Base-by-base conservation (phyloP, 2,888 invertebrate species). In the Latrodectus elegans region DNA sequence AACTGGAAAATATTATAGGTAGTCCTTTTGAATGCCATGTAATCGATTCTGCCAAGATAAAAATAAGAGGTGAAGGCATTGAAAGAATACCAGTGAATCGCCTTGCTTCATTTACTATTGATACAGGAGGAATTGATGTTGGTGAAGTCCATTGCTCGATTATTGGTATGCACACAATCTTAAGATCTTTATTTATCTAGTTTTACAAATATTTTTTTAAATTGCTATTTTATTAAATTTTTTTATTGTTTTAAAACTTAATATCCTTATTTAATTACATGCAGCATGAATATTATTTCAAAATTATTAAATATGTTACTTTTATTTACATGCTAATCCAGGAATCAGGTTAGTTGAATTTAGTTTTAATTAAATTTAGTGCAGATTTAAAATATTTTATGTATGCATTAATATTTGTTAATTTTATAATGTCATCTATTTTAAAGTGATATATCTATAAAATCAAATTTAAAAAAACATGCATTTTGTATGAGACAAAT, bases 61-160 rank as follows among this genome's bases (percentile, higher is more conserved):
- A 96, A 76, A 94, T 97, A 49, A 95, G 96, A 0, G 94, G 94
- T 10, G 96, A 97, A 82, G 95, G 96, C 6, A 90, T 97, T 91
- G 97, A 98, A 91, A 97, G 97, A 92, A 96, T 98, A 53, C 96
- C 97, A 0, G 96, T 98, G 22, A 96, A 97, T 68, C 94, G 95
- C 84, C 93, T 95, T 10, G 96, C 97, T 90, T 95, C 95, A 8
- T 97, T 98, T 93, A 94, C 95, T 82, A 96, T 98, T 74, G 97
- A 97, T 92, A 96, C 97, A 60, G 96, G 97, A 88, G 95, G 90
- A n/a, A 89, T 90, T 15, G 90, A 89, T 38, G 84, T 89, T 74
- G 90, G 90, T 53, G 91, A 91, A 64, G 84, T 91, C 82, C 91
- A 91, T 73, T 92, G 93, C 49, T 90, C 91, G 77, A 91, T 93